Base-by-base conservation (phyloP, 2,797 vertebrate species). In the Spinus olivaceus region DNA sequence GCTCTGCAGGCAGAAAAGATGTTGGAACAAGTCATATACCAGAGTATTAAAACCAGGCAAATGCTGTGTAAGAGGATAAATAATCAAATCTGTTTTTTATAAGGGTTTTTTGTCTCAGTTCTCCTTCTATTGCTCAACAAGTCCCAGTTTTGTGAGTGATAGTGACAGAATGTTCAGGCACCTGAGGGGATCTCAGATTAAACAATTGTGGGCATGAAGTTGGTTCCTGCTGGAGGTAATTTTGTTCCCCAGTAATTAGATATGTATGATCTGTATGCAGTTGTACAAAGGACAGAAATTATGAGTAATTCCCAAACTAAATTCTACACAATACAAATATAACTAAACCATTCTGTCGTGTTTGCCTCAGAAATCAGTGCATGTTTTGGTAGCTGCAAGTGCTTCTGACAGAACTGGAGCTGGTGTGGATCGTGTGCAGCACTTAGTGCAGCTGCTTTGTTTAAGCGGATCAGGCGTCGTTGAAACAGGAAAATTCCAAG, bases 221-320 rank as follows among this genome's bases (percentile, higher is more conserved):
- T 80, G 39, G 39, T n/a, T 88, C 61, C 73, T 81, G 42, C 66
- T 93, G 22, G 7, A 78, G 83, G 79, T 90, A 64, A 83, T 96
- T 84, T 81, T 59, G 39, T 47, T 79, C 73, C 42, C 53, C n/a
- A 86, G 0, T 71, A 54, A 79, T 92, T 83, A 81, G 83, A 27
- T 71, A 12, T 3, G 21, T 28, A 28, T 54, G 64, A 73, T 77
- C 56, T 82, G 46, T 56, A 8, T 81, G 88, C 14, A 42, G 2
- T 24, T 84, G 59, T 81, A 41, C 51, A 42, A 66, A 81, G 77
- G 73, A 88, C 69, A 67, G 54, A 86, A 96, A 61, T 25, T 10
- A 85, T 14, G 22, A 91, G 65, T 71, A 81, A 66, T 32, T 86
- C 46, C 33, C 14, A 6, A 41, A n/a, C n/a, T 37, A 19, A 86